phyloP scores from a whole-genome alignment of 2,888 invertebrate genomes.

The Eurytoma californica region DNA sequence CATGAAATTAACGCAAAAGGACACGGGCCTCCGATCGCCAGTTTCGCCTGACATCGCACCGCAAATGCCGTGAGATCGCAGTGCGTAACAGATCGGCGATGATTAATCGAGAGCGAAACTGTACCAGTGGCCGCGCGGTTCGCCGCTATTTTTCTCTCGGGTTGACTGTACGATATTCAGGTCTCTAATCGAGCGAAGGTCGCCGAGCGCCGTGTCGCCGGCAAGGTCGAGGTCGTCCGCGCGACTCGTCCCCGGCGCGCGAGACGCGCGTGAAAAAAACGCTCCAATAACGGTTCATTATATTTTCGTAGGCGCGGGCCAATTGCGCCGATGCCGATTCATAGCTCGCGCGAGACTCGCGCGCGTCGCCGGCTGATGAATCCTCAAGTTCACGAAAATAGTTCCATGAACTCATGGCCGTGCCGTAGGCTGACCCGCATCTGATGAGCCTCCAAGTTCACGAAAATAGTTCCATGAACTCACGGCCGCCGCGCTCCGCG shows the following conservation, averaged over 20 bases:
- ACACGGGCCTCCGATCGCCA: too few relatives aligned
- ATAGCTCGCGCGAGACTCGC: background rate
- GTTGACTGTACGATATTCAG: slow-evolving; percentile 48
- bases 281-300: slow-evolving; percentile 31
- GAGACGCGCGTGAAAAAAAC: background rate
- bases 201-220: background rate
- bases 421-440: background rate
- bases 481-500: background rate
- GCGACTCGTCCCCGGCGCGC: background rate
- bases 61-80: background rate
- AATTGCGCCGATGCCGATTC: slow-evolving; percentile 10
- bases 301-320: background rate
- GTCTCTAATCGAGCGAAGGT: slow-evolving; percentile 47
- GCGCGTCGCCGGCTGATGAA: slow-evolving; percentile 20
- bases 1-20: too few relatives aligned
- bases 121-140: background rate
- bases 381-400: slow-evolving; percentile 49
- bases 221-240: background rate
- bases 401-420: slow-evolving; percentile 47
- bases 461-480: slow-evolving; percentile 39
- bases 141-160: slow-evolving; percentile 13
- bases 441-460: slow-evolving; percentile 49
- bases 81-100: background rate
- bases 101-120: slow-evolving; percentile 1
- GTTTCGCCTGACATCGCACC: background rate